Evolutionary conservation across 1,140 invertebrate species (phyloP), one percentile per base, ranked within the genome.

Genomic region (Agrypnia vestita): DNA sequence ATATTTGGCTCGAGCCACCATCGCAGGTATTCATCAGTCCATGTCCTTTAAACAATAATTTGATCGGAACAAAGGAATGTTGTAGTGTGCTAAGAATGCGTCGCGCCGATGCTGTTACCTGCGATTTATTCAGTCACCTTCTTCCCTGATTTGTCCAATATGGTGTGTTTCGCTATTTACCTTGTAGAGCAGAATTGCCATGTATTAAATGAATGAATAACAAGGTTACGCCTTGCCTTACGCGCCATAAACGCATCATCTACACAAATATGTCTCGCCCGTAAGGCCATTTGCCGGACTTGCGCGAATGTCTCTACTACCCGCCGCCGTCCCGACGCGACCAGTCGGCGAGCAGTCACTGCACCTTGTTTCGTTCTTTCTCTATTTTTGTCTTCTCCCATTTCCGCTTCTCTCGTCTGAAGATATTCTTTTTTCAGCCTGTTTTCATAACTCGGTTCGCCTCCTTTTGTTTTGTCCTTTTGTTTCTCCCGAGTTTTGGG

Each of bases 331-430:
- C 11, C 8, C 49, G 11, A 12, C 11, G 1, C 49, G n/a, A 8
- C 49, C 49, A 51, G 49, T 9, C 49, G 49, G 49, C 15, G 13
- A 19, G 67, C 46, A 71, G 47, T 35, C 72, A 43, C 51, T 74
- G 64, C 55, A 74, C 47, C 74, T 64, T 62, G 61, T 49, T 77
- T 47, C 56, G 67, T 77, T 67, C 49, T 53, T 78, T 72, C 77
- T 79, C 77, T 79, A 79, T 79, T 79, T 79, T 35, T 51, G 69
- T 62, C 77, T 25, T 64, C 67, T 78, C 67, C 59, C 77, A 73
- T 79, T 79, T 79, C 77, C 77, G 77, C 56, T 79, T 74, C 76
- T 62, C 47, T 77, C 47, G 69, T 25, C 64, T 44, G 67, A 46
- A 44, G 51, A 49, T 77, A 35, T 77, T 71, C 67, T 73, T 79